Conservation (phyloP, 2,113 vertebrate genomes). For the Planiliza haematocheilus region DNA sequence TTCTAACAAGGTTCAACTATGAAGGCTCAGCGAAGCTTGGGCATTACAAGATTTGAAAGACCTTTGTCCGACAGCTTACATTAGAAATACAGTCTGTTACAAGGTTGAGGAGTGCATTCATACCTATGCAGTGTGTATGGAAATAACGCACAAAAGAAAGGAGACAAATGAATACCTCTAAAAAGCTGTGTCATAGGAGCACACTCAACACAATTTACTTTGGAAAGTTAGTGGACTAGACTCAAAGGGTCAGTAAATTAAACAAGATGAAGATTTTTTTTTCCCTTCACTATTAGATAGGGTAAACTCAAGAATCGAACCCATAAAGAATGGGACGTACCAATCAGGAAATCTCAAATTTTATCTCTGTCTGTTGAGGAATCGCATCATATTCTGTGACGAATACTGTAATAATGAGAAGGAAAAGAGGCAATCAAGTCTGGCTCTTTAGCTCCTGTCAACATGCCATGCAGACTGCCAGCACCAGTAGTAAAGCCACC, state of each 20-base stretch:
- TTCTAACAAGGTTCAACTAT: too few relatives aligned
- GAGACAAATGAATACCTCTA: too few relatives aligned
- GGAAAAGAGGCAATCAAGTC: conserved; percentile 67
- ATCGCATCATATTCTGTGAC: conserved; percentile 58
- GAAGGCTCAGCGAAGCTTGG: too few relatives aligned
- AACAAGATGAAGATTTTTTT: conserved; percentile 11
- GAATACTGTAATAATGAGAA: conserved; percentile 64
- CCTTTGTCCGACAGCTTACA: too few relatives aligned
- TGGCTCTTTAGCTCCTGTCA: conserved; percentile 68
- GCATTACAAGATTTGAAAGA: not conserved
- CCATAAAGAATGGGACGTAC: not conserved
- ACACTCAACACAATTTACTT: conserved; percentile 9
- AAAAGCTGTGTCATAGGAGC: not conserved
- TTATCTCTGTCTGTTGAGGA: conserved; percentile 8
- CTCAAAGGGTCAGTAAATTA: conserved; percentile 25
- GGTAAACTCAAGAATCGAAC: too few relatives aligned
- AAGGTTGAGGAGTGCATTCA: too few relatives aligned
- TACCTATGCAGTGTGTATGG: too few relatives aligned
- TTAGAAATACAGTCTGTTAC: too few relatives aligned
- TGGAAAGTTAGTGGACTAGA: not conserved
- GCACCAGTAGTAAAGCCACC: conserved; percentile 65
- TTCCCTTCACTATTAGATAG: not conserved
- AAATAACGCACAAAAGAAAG: too few relatives aligned
- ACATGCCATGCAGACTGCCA: conserved; percentile 58
- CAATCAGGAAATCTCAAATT: not conserved